Evolutionary conservation across 2,113 vertebrate species (phyloP).

Genomic region (Mus spicilegus): DNA sequence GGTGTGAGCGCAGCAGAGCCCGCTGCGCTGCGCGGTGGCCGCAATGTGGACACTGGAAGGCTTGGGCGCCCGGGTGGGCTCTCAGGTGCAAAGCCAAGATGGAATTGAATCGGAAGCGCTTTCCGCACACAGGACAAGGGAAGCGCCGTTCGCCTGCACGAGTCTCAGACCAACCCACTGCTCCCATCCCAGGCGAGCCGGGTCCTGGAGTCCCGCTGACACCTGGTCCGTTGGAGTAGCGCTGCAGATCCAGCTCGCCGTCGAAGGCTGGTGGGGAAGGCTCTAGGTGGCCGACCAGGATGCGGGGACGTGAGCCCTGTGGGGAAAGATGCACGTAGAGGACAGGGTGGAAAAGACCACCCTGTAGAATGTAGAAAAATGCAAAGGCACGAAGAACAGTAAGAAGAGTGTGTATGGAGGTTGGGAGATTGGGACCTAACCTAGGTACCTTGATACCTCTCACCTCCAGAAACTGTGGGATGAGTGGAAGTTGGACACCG

Average conservation of each 20-base stretch:
- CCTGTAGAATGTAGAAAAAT: not conserved
- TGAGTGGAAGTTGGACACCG: conserved; percentile 11
- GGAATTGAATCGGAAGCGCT: conserved; percentile 95
- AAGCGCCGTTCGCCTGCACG: conserved; percentile 87
- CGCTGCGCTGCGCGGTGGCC: conserved; percentile 85
- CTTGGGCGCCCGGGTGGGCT: conserved; percentile 90
- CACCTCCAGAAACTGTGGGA: not conserved
- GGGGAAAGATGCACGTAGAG: conserved; percentile 46
- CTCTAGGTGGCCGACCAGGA: conserved; percentile 72
- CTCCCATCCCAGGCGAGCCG: conserved; percentile 82
- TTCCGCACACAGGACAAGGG: conserved; percentile 94
- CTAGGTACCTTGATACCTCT: not conserved
- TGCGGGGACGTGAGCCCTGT: conserved; percentile 79
- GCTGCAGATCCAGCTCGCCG: conserved; percentile 93
- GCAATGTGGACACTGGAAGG: conserved; percentile 85
- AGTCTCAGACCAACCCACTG: conserved; percentile 79
- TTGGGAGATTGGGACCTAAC: not conserved
- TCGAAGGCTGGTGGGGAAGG: conserved; percentile 84
- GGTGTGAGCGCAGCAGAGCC: conserved; percentile 86
- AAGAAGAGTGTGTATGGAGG: not conserved
- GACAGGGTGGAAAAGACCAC: conserved; percentile 16
- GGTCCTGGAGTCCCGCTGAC: conserved; percentile 72
- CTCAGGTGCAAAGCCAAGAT: conserved; percentile 95
- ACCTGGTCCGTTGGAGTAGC: conserved; percentile 90
- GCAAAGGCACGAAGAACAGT: not conserved